phyloP scores from a whole-genome alignment of 1,140 invertebrate species.

The Drosophila teissieri region DNA sequence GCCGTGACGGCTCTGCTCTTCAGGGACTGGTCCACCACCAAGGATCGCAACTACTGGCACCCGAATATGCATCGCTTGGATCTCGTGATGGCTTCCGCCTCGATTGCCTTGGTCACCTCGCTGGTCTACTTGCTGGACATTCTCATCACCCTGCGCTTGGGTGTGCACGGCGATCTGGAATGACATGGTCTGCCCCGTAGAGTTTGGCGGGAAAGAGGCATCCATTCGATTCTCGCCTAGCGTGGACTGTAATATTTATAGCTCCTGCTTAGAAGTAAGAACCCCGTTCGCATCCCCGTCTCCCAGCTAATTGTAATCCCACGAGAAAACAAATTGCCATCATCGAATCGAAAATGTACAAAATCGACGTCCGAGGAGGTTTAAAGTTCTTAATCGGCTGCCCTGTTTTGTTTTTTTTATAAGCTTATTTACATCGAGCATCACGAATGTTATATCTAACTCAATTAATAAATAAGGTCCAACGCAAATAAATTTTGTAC shows the following conservation, averaged over 20 bases:
- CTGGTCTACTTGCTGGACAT: constrained; percentile 76
- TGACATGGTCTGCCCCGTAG: constrained; percentile 46
- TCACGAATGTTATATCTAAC: constrained; percentile 65
- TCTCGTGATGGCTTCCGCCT: constrained; percentile 76
- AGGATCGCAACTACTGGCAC: constrained; percentile 84
- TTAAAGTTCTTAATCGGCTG: constrained; percentile 49
- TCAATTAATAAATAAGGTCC: constrained; percentile 59
- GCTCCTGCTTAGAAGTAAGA: constrained; percentile 60
- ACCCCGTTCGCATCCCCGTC: constrained; percentile 24
- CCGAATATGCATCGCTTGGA: constrained; percentile 84
- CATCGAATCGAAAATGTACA: constrained; percentile 73
- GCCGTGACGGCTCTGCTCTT: constrained; percentile 71
- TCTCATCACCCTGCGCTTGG: constrained; percentile 77
- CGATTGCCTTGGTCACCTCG: constrained; percentile 71
- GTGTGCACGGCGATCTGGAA: constrained; percentile 76
- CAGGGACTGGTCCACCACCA: constrained; percentile 81
- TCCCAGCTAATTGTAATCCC: constrained; percentile 56
- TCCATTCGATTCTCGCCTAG: constrained; percentile 16
- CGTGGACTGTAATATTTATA: constrained; percentile 75
- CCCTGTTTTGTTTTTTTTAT: constrained; percentile 38
- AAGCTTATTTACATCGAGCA: constrained; percentile 22
- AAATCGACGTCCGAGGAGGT: constrained; percentile 44
- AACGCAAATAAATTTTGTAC: constrained; percentile 60
- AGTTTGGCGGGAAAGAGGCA: constrained; percentile 22
- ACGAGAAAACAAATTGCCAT: constrained; percentile 68